These are phyloP conservation scores for Dorcus parallelipipedus DNA, from an alignment of 2,888 invertebrate species.

Conservation along the genomic window DNA sequence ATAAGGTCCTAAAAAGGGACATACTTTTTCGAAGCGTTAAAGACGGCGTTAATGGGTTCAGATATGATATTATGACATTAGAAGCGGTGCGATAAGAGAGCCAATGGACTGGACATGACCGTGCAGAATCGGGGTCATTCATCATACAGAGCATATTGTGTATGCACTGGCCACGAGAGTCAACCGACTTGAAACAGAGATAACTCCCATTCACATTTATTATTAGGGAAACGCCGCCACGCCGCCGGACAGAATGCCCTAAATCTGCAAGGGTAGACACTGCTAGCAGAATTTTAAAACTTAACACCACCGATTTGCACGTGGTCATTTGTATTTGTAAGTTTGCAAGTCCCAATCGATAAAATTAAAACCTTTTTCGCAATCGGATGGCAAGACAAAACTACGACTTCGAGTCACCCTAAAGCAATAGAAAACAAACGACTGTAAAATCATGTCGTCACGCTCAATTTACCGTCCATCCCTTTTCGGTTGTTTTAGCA, in stretches of 20 bases:
- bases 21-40: background rate
- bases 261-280: too few relatives aligned
- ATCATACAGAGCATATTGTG: constrained; percentile 32
- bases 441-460: constrained; percentile 24
- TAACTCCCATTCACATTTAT: constrained; percentile 18
- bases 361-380: too few relatives aligned
- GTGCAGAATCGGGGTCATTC: constrained; percentile 37
- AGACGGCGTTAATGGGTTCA: constrained; percentile 17
- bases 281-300: too few relatives aligned
- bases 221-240: constrained; percentile 16
- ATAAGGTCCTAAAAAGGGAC: too few relatives aligned
- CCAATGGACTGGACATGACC: constrained; percentile 46
- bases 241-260: too few relatives aligned
- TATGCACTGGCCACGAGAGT: constrained; percentile 19
- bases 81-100: constrained; percentile 30
- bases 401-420: background rate
- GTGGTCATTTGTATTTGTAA: too few relatives aligned
- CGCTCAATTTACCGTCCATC: constrained; percentile 22
- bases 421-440: constrained; percentile 21
- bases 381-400: too few relatives aligned
- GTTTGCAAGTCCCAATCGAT: too few relatives aligned
- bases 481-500: constrained; percentile 17
- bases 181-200: constrained; percentile 22
- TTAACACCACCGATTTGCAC: too few relatives aligned
- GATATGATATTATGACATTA: constrained; percentile 26